Evolutionary conservation across 2,888 invertebrate genomes (phyloP).

Genomic region (Tipula confusa): DNA sequence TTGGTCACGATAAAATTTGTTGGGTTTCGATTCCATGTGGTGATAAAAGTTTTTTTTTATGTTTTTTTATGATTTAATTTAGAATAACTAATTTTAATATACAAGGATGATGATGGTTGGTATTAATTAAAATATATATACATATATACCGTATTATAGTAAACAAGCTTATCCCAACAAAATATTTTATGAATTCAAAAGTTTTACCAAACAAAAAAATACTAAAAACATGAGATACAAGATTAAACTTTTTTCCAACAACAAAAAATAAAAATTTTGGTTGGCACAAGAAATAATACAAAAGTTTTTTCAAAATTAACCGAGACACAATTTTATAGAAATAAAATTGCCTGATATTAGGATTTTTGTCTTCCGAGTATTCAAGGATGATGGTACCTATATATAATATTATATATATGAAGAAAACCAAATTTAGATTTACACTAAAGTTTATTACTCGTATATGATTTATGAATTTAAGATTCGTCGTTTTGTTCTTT

Average conservation of each 20-base stretch:
- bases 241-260: neutral
- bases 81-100: neutral
- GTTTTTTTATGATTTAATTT: neutral
- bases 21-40: neutral
- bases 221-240: neutral
- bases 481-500: neutral
- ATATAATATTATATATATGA: neutral
- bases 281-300: neutral
- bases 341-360: neutral
- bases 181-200: neutral
- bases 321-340: neutral
- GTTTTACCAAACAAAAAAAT: too few relatives aligned
- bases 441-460: neutral
- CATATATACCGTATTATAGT: neutral
- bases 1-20: neutral
- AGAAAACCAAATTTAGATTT: neutral
- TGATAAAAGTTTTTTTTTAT: neutral
- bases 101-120: neutral
- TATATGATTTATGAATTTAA: neutral
- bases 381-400: neutral
- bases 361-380: too few relatives aligned
- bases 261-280: neutral
- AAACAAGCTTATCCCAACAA: neutral
- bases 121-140: neutral
- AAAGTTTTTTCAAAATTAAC: slow-evolving; percentile 3